These are phyloP conservation scores for Zaprionus lineosus DNA, from an alignment of 2,888 invertebrate genomes.

Conservation along the genomic window DNA sequence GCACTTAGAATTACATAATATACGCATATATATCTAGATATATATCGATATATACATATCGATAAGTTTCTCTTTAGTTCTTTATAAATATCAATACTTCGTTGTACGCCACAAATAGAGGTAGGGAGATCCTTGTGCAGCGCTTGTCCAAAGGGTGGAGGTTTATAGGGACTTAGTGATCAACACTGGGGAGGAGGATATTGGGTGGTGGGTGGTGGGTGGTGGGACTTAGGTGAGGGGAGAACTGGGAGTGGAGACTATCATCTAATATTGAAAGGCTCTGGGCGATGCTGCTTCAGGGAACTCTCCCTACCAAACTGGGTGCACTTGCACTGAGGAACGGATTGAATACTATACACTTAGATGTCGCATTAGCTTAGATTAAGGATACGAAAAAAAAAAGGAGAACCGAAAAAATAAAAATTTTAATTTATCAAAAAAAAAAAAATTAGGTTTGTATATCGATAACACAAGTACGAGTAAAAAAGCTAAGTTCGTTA, in stretches of 20 bases:
- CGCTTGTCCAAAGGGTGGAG: too few species aligned
- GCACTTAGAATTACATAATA: slow-evolving; percentile 66
- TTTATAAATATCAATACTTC: slow-evolving; percentile 64
- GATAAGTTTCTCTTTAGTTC: slow-evolving; percentile 13
- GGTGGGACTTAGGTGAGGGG: too few species aligned
- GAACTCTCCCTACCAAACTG: slow-evolving; percentile 10
- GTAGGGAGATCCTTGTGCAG: too few species aligned
- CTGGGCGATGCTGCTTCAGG: too few species aligned
- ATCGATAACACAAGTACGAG: slow-evolving; percentile 79
- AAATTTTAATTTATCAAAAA: slow-evolving; percentile 6
- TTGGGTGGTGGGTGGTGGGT: too few species aligned
- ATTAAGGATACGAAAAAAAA: slow-evolving; percentile 23
- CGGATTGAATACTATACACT: slow-evolving; percentile 74
- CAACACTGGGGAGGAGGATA: too few species aligned
- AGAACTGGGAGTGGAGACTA: too few species aligned
- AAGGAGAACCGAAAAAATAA: slow-evolving; percentile 7
- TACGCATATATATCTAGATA: slow-evolving; percentile 14
- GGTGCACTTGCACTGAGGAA: slow-evolving; percentile 63
- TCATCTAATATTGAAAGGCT: too few species aligned
- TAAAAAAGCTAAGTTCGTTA: slow-evolving; percentile 66
- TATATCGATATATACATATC: slow-evolving; percentile 14
- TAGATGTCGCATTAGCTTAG: slow-evolving; percentile 57
- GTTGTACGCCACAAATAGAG: slow-evolving; percentile 63
- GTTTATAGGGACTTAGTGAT: too few species aligned
- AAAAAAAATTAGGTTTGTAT: slow-evolving; percentile 37